Percentiles rank a stretch among this genome's conserved stretches.
phyloP scores from a whole-genome alignment of 2,888 invertebrate genomes.

The Zonitis immaculata region DNA sequence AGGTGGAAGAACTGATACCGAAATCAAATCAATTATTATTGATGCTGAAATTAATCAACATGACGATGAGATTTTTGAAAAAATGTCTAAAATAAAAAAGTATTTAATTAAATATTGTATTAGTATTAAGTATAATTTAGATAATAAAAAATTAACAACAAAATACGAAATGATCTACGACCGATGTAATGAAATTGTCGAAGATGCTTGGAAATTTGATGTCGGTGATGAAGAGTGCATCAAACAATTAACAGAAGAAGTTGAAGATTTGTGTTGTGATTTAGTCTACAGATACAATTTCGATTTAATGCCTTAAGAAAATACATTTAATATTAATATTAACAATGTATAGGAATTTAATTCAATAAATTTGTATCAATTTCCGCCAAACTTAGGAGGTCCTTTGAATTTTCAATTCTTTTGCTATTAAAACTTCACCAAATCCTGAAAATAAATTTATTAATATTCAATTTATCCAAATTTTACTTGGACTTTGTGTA shows the following conservation, averaged over 20 bases:
- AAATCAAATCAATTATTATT: slow-evolving; percentile 15
- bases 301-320: slow-evolving; percentile 7
- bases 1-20: slow-evolving; percentile 17
- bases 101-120: slow-evolving; percentile 11
- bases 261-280: not conserved
- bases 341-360: too few species aligned
- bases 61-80: slow-evolving; percentile 14
- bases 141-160: slow-evolving; percentile 1
- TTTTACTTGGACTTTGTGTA: too few species aligned
- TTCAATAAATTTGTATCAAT: too few species aligned
- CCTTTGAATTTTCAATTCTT: too few species aligned
- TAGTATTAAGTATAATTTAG: slow-evolving; percentile 11
- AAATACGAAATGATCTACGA: slow-evolving; percentile 4
- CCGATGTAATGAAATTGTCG: not conserved
- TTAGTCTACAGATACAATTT: slow-evolving; percentile 3
- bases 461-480: too few species aligned
- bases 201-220: not conserved
- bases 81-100: slow-evolving; percentile 23
- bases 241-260: not conserved
- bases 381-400: too few species aligned
- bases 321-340: too few species aligned
- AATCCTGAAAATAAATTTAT: too few species aligned
- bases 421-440: too few species aligned
- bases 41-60: slow-evolving; percentile 17
- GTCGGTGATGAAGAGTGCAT: slow-evolving; percentile 1